phyloP scores from a whole-genome alignment of 1,140 invertebrate species.

The Ceratina calcarata region DNA sequence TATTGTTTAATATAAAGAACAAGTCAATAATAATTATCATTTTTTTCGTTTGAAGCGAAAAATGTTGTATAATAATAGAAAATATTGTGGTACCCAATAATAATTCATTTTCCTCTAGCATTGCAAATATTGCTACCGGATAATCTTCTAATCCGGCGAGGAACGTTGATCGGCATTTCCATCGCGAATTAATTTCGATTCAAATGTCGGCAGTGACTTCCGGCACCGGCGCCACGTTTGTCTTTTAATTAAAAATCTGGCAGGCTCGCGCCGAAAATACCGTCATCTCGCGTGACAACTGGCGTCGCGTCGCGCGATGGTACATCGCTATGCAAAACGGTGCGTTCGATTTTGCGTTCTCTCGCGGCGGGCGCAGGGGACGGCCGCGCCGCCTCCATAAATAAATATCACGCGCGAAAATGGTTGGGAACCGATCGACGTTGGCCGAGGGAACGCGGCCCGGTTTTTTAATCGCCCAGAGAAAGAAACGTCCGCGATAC shows the following conservation, averaged over 20 bases:
- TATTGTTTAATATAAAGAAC: too few species aligned
- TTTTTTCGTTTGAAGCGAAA: too few species aligned
- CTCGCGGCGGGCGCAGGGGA: neutral
- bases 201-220: neutral
- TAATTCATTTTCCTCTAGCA: too few species aligned
- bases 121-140: too few species aligned
- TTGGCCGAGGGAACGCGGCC: neutral
- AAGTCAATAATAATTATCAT: too few species aligned
- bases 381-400: constrained; percentile 3
- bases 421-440: constrained; percentile 16
- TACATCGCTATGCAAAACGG: constrained; percentile 42
- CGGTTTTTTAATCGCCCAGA: constrained; percentile 19
- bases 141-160: neutral
- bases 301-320: constrained; percentile 13
- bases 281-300: constrained; percentile 47
- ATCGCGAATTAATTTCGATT: constrained; percentile 1
- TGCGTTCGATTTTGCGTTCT: constrained; percentile 36
- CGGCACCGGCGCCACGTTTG: constrained; percentile 13
- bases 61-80: too few species aligned
- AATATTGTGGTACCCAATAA: too few species aligned
- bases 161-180: neutral
- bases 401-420: constrained; percentile 40
- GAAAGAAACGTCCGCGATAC: constrained; percentile 9
- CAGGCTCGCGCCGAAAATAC: constrained; percentile 34
- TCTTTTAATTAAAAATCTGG: constrained; percentile 60